Percentiles rank a stretch among this genome's conserved stretches.
Evolutionary conservation across 2,888 invertebrate genomes (phyloP).

Genomic region (Allacma fusca): DNA sequence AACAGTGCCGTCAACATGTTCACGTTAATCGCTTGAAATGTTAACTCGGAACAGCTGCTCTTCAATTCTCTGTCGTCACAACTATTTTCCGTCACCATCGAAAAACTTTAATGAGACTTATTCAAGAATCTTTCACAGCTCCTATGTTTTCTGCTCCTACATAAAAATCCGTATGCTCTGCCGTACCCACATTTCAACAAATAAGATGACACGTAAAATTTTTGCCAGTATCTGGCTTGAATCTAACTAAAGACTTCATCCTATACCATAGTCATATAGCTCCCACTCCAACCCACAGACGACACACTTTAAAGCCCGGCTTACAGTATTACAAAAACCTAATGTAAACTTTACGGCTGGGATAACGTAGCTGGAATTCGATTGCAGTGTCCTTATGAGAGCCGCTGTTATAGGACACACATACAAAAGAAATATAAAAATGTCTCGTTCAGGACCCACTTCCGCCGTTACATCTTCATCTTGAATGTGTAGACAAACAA

Average conservation of each 20-base stretch:
- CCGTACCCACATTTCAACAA: neutral
- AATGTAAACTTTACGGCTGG: too few relatives aligned
- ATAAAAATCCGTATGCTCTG: neutral
- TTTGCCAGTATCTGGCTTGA: neutral
- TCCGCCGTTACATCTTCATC: neutral
- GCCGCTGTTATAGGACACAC: neutral
- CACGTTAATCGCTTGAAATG: conserved; percentile 61
- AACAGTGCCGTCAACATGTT: conserved; percentile 62
- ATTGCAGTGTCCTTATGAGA: too few relatives aligned
- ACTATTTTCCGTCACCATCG: conserved; percentile 60
- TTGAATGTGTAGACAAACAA: conserved; percentile 6
- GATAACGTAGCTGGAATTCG: too few relatives aligned
- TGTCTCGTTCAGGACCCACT: neutral
- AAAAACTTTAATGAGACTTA: conserved; percentile 57
- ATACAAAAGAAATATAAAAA: too few relatives aligned
- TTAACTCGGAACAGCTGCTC: conserved; percentile 62
- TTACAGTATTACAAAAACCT: too few relatives aligned
- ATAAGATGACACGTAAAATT: neutral
- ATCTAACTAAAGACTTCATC: too few relatives aligned
- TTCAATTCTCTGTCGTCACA: conserved; percentile 61
- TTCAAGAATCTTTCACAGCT: conserved; percentile 41
- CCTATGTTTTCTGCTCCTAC: neutral
- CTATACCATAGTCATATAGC: too few relatives aligned
- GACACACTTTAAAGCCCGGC: too few relatives aligned
- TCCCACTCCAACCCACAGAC: too few relatives aligned